Percentiles rank a stretch among this genome's conserved stretches.
Conservation (phyloP, 2,888 invertebrate species). For the Oscheius myriophilus region DNA sequence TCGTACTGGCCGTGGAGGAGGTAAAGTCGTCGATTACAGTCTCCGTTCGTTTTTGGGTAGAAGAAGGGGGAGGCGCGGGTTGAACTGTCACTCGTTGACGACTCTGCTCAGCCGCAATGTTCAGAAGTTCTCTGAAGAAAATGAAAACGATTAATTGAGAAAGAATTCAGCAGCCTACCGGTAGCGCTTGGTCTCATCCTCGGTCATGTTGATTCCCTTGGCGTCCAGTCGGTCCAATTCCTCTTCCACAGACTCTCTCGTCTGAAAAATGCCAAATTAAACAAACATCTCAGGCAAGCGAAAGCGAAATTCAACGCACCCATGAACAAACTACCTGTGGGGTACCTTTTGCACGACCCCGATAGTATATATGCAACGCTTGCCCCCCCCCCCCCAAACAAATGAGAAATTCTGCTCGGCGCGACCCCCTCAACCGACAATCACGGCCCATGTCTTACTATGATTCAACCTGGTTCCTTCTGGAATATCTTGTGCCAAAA, state of each 20-base stretch:
- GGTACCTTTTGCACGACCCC: too few species aligned
- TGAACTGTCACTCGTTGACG: slow-evolving; percentile 14
- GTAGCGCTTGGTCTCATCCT: slow-evolving; percentile 47
- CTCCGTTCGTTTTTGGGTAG: slow-evolving; percentile 37
- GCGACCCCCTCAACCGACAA: too few species aligned
- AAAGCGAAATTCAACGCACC: not conserved
- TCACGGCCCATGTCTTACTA: too few species aligned
- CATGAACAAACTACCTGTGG: too few species aligned
- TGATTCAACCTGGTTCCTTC: too few species aligned
- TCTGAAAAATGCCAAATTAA: slow-evolving; percentile 24
- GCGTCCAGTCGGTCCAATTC: slow-evolving; percentile 58
- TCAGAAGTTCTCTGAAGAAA: slow-evolving; percentile 30
- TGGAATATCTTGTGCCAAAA: too few species aligned
- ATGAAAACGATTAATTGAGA: too few species aligned
- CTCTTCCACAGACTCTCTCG: slow-evolving; percentile 54
- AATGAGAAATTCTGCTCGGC: too few species aligned
- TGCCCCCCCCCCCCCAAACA: too few species aligned
- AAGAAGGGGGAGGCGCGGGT: slow-evolving; percentile 9
- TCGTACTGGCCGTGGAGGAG: slow-evolving; percentile 23
- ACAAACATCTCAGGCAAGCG: not conserved
- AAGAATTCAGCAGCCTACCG: slow-evolving; percentile 13
- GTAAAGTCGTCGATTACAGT: slow-evolving; percentile 57
- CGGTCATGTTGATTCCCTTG: slow-evolving; percentile 51
- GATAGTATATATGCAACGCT: too few species aligned
- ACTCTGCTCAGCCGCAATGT: slow-evolving; percentile 29